phyloP scores from a whole-genome alignment of 2,113 vertebrate species.

The Pongo pygmaeus region DNA sequence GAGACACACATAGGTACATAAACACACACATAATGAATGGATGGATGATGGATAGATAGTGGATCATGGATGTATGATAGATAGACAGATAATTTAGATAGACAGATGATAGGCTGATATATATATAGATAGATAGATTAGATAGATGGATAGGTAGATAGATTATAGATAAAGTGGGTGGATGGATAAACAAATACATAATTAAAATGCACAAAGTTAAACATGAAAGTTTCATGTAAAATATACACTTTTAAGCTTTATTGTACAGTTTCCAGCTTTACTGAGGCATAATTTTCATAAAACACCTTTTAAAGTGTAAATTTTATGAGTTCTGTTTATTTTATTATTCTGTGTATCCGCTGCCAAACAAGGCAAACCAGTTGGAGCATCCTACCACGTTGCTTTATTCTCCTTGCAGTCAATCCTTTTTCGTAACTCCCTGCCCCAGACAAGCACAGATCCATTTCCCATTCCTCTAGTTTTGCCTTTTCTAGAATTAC shows the following conservation, averaged over 20 bases:
- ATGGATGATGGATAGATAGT: too few relatives aligned
- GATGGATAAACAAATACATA: too few relatives aligned
- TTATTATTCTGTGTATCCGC: neutral
- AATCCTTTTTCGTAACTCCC: too few relatives aligned
- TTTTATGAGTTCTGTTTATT: neutral
- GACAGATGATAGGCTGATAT: too few relatives aligned
- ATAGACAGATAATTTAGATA: too few relatives aligned
- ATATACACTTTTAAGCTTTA: too few relatives aligned
- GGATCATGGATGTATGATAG: too few relatives aligned
- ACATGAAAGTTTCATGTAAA: neutral
- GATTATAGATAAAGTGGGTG: too few relatives aligned
- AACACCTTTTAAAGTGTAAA: neutral
- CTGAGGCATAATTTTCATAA: accelerated
- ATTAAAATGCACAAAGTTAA: neutral
- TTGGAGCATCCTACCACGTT: neutral
- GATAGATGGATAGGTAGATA: too few relatives aligned
- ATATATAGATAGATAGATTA: too few relatives aligned
- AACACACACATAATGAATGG: too few relatives aligned
- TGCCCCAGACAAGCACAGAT: neutral
- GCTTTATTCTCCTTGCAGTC: neutral
- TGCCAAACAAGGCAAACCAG: neutral
- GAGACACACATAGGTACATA: too few relatives aligned
- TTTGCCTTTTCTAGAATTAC: neutral
- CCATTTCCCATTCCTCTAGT: accelerated
- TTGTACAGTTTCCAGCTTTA: accelerated